These are phyloP conservation scores for Sebastes diaconus DNA, from an alignment of 2,797 vertebrate genomes.

Conservation along the genomic window DNA sequence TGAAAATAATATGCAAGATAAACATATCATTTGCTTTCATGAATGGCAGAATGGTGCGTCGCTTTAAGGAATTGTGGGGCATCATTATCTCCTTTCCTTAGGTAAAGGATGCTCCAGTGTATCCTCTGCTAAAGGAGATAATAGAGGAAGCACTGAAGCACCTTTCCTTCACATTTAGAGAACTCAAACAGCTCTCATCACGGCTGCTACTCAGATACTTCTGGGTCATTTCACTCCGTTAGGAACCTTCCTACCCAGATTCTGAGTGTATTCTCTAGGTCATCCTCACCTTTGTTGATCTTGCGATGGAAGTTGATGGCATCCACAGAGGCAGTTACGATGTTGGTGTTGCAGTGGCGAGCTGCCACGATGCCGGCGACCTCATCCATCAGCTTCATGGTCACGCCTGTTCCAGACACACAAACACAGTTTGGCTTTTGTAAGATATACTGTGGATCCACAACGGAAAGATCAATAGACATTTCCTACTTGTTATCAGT, in stretches of 20 bases:
- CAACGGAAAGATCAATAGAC: background rate
- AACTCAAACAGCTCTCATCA: too few species aligned
- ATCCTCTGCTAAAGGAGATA: too few species aligned
- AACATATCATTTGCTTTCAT: too few species aligned
- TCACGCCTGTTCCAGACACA: slow-evolving; percentile 86
- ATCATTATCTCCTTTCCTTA: too few species aligned
- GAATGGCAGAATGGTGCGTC: too few species aligned
- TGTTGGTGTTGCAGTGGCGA: slow-evolving; percentile 95
- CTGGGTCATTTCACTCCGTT: background rate
- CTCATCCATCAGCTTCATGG: slow-evolving; percentile 99
- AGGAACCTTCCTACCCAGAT: too few species aligned
- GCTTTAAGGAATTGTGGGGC: too few species aligned
- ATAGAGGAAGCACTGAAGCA: too few species aligned
- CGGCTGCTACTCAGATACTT: too few species aligned
- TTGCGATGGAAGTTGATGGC: slow-evolving; percentile 97
- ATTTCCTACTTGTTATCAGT: background rate
- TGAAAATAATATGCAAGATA: too few species aligned
- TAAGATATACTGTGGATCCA: background rate
- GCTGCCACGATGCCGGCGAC: slow-evolving; percentile 93
- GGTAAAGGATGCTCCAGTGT: too few species aligned
- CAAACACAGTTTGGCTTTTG: background rate
- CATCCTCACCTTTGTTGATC: slow-evolving; percentile 89
- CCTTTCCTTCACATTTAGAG: too few species aligned
- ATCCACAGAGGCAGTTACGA: slow-evolving; percentile 94
- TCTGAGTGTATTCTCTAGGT: background rate